Evolutionary conservation across 2,797 vertebrate species (phyloP).

Genomic region (Aythya fuligula): DNA sequence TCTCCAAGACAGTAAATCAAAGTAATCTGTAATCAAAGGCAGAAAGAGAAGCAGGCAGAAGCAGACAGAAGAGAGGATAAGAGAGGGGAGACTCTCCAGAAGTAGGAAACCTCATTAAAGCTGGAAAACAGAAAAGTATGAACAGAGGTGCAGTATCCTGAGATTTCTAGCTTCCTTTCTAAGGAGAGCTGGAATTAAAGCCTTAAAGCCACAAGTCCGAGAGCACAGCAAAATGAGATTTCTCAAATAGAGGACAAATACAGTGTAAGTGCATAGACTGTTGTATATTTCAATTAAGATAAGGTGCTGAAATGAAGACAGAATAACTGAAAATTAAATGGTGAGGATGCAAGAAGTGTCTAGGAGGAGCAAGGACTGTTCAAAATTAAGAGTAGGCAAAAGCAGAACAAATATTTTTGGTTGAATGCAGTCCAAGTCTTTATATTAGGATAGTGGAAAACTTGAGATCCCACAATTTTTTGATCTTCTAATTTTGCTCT

Average conservation of each 20-base stretch:
- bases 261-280: neutral
- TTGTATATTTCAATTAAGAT: neutral
- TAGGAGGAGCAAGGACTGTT: neutral
- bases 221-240: neutral
- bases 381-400: neutral
- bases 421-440: neutral
- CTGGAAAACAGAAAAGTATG: neutral
- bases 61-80: neutral
- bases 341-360: neutral
- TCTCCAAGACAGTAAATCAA: neutral
- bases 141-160: neutral
- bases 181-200: slow-evolving; percentile 10
- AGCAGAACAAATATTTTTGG: neutral
- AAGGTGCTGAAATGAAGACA: neutral
- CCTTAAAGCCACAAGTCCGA: neutral
- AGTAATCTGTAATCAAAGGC: neutral
- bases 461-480: neutral
- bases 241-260: neutral
- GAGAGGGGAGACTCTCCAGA: neutral
- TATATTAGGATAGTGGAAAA: neutral
- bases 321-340: neutral
- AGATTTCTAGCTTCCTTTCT: slow-evolving; percentile 6
- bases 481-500: neutral
- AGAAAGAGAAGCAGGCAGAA: neutral
- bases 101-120: slow-evolving; percentile 20